Percentiles rank a stretch among this genome's conserved stretches.
Conservation (phyloP, 1,140 invertebrate genomes). For the Lordiphosa stackelbergi region DNA sequence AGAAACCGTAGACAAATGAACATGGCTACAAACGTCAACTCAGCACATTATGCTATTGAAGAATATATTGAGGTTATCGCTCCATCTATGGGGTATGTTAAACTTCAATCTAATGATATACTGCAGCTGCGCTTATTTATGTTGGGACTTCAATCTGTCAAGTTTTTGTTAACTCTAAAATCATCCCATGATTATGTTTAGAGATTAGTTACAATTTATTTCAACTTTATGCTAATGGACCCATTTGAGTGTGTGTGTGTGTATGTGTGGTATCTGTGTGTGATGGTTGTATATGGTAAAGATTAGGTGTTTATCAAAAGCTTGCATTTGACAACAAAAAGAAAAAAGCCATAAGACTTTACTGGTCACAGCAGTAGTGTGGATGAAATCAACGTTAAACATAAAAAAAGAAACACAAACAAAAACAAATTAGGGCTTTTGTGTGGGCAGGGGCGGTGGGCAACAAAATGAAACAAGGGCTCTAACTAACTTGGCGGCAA, state of each 20-base stretch:
- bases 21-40: no score
- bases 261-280: neutral
- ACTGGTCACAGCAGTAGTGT: neutral
- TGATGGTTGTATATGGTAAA: constrained; percentile 3
- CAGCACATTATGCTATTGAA: no score
- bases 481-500: constrained; percentile 73
- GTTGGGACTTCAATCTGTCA: no score
- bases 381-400: constrained; percentile 9
- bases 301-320: constrained; percentile 20
- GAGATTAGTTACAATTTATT: no score
- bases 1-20: no score
- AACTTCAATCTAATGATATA: no score
- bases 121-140: no score
- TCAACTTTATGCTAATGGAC: constrained; percentile 7
- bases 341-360: constrained; percentile 18
- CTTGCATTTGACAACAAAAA: constrained; percentile 25
- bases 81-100: no score
- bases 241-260: constrained; percentile 18
- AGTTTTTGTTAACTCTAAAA: no score
- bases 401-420: constrained; percentile 17
- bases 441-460: constrained; percentile 6
- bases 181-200: no score
- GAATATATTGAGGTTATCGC: no score
- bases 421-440: constrained; percentile 27
- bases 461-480: constrained; percentile 54